Evolutionary conservation across 2,113 vertebrate genomes (phyloP), one percentile per base, ranked within the genome.

Genomic region (Athene noctua): DNA sequence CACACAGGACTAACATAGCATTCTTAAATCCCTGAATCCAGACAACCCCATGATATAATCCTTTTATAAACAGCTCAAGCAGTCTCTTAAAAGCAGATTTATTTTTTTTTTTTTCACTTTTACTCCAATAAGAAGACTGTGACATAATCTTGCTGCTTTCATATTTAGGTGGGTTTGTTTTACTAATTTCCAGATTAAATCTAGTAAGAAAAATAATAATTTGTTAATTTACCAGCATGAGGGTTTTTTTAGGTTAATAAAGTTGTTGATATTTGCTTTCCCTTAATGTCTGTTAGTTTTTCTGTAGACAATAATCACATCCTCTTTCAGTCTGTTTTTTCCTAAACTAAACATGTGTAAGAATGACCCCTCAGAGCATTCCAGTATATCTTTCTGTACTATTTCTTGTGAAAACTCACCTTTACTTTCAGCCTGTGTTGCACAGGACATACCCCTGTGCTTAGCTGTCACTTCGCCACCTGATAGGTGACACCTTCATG

Each of bases 381-480:
- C 25, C 59, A 46, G 19, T 42, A 46, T 27, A 7, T 36, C 40
- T 71, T 65, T 80, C 25, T 40, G 9, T 49, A 47, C 4, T n/a
- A 46, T 51, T 22, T 71, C 19, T 9, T 44, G 13, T 65, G 44
- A 77, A 89, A 86, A 65, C 2, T 55, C 27, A 5, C 21, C 16
- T 80, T 72, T 58, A 20, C 9, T 57, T 11, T 57, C 72, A n/a
- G 59, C 5, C 22, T 61, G 25, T 46, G 19, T 15, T n/a, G 15
- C 55, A 59, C 58, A 82, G 40, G 52, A 40, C 12, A 4, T 6
- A 11, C 7, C 15, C 16, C 9, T 0, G 0, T 55, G 25, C 9
- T 67, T n/a, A 40, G 78, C 36, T 88, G 70, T 67, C 34, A 36
- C 27, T 68, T 84, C 26, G 19, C 34, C 27, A 36, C 20, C 30